These are phyloP conservation scores for Drosophila teissieri DNA, from an alignment of 1,140 invertebrate genomes.

Conservation along the genomic window DNA sequence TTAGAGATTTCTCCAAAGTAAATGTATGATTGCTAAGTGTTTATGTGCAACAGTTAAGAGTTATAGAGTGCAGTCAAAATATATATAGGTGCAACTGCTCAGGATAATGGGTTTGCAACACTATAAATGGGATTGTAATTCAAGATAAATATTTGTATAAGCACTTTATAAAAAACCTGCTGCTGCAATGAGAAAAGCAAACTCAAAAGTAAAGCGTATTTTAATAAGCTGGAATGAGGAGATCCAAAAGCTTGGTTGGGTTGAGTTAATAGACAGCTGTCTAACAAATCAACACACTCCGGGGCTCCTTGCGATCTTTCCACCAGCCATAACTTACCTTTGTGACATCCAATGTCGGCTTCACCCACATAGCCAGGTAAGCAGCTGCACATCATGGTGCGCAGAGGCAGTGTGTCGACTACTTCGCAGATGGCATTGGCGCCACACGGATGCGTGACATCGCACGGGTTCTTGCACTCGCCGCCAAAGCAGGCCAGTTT, in stretches of 20 bases:
- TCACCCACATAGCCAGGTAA: conserved; percentile 92
- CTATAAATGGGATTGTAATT: conserved; percentile 24
- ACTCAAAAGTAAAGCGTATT: conserved; percentile 59
- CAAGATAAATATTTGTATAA: conserved; percentile 23
- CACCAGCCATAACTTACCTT: conserved; percentile 84
- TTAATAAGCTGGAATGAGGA: neutral
- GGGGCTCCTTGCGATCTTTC: too few relatives aligned
- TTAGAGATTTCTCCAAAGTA: conserved; percentile 20
- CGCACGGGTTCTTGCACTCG: conserved; percentile 93
- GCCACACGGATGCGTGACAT: conserved; percentile 91
- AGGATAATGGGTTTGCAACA: conserved; percentile 26
- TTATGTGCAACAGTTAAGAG: conserved; percentile 66
- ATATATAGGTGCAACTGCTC: conserved; percentile 53
- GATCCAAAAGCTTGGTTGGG: neutral
- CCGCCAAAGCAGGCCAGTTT: conserved; percentile 93
- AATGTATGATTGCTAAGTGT: neutral
- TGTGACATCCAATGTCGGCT: conserved; percentile 91
- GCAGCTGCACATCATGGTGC: conserved; percentile 95
- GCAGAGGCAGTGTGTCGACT: conserved; percentile 92
- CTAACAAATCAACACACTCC: neutral
- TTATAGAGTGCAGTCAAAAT: conserved; percentile 75
- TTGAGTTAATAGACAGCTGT: neutral
- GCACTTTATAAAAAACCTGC: conserved; percentile 40
- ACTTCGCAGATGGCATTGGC: conserved; percentile 91
- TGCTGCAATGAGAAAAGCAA: conserved; percentile 77